Conservation (phyloP, 2,888 invertebrate species). For the Cosmia pyralina region DNA sequence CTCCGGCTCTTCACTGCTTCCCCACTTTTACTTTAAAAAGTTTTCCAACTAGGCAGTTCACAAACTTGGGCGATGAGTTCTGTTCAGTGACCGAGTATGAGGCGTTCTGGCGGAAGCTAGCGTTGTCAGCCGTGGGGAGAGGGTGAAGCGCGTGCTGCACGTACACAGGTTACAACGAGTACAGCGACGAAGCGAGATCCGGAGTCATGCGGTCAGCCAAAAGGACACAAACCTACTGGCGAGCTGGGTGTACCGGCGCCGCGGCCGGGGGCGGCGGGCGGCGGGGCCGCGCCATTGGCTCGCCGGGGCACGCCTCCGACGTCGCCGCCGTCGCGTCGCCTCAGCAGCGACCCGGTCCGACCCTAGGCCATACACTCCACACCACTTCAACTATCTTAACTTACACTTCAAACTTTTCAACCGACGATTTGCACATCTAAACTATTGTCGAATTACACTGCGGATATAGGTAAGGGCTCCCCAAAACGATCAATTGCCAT, state of each 20-base stretch:
- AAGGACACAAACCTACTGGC: constrained; percentile 91
- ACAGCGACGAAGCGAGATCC: constrained; percentile 90
- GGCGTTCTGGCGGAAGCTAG: constrained; percentile 85
- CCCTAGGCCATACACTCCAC: constrained; percentile 69
- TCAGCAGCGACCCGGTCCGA: constrained; percentile 72
- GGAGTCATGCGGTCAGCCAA: constrained; percentile 91
- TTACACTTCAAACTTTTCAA: constrained; percentile 74
- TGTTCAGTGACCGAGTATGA: constrained; percentile 73
- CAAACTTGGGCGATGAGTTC: constrained; percentile 72
- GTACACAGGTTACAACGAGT: constrained; percentile 87
- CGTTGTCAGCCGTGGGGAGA: constrained; percentile 76
- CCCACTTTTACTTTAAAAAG: constrained; percentile 78
- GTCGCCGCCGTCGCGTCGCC: constrained; percentile 78
- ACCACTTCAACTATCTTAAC: constrained; percentile 76
- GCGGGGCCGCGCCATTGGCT: constrained; percentile 86
- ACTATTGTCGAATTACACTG: constrained; percentile 66
- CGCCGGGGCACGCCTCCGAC: constrained; percentile 87
- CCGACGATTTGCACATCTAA: constrained; percentile 69
- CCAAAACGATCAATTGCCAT: no score
- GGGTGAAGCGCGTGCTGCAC: constrained; percentile 87
- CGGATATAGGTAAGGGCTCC: constrained; percentile 27
- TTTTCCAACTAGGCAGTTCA: constrained; percentile 79
- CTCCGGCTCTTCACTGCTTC: constrained; percentile 79
- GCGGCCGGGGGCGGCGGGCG: constrained; percentile 82
- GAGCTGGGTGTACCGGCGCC: constrained; percentile 83